Conservation (phyloP, 2,113 vertebrate genomes). For the Nothobranchius furzeri region DNA sequence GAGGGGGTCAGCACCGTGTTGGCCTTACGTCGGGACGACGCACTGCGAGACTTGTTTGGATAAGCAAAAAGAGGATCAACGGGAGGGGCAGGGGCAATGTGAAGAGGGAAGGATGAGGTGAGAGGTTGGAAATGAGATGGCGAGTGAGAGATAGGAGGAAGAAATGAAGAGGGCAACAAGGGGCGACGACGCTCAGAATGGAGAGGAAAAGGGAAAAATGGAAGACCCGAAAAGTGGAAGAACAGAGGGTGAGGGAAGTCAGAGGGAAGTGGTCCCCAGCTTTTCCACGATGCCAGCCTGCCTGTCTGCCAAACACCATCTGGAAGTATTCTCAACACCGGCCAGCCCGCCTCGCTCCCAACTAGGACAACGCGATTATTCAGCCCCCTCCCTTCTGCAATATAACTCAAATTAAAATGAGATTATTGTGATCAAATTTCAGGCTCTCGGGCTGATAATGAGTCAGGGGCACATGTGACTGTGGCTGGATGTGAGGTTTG, state of each 20-base stretch:
- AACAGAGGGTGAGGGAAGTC: constrained; percentile 60
- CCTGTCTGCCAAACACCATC: constrained; percentile 85
- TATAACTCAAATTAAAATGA: constrained; percentile 77
- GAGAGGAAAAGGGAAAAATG: constrained; percentile 16
- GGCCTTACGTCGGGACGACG: constrained; percentile 67
- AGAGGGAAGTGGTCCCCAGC: constrained; percentile 67
- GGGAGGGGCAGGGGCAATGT: constrained; percentile 6
- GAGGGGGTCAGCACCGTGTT: constrained; percentile 74
- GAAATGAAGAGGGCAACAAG: constrained; percentile 35
- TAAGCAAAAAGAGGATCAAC: constrained; percentile 51
- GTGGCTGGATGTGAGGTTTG: constrained; percentile 52
- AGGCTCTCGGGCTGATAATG: constrained; percentile 60
- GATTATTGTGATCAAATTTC: constrained; percentile 73
- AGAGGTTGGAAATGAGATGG: constrained; percentile 45
- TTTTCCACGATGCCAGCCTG: constrained; percentile 79
- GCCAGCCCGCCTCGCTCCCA: constrained; percentile 75
- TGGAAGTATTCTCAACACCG: constrained; percentile 86
- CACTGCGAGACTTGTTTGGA: constrained; percentile 58
- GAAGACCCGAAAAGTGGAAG: constrained; percentile 11
- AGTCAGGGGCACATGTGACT: constrained; percentile 52
- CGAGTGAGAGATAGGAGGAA: constrained; percentile 17
- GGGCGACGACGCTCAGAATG: constrained; percentile 16
- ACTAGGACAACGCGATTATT: constrained; percentile 75
- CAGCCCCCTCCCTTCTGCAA: constrained; percentile 39
- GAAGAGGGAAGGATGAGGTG: constrained; percentile 18